Conservation (phyloP, 2,888 invertebrate species). For the Pyralis farinalis region DNA sequence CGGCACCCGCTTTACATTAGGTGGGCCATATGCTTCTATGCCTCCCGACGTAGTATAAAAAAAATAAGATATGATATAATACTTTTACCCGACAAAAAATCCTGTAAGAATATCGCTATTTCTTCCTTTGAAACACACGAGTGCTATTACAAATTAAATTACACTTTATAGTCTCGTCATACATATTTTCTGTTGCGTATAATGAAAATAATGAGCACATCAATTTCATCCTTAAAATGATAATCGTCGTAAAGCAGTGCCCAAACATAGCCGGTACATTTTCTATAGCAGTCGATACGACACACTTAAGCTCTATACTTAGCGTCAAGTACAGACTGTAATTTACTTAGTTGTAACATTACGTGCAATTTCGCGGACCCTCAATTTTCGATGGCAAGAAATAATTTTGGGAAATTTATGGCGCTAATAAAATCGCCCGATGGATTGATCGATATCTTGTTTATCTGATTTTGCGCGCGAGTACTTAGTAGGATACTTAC, state of each 20-base stretch:
- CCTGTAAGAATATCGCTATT: too few species aligned
- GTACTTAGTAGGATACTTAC: too few species aligned
- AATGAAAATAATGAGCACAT: neutral
- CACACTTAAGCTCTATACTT: constrained; percentile 37
- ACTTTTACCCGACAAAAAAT: too few species aligned
- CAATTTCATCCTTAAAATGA: neutral
- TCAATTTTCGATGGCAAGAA: constrained; percentile 40
- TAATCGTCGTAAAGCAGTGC: neutral
- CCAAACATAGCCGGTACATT: neutral
- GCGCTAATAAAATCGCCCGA: constrained; percentile 47
- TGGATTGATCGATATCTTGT: constrained; percentile 51
- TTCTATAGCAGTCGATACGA: neutral
- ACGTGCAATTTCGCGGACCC: constrained; percentile 35
- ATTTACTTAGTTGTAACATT: constrained; percentile 51
- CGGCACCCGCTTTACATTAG: too few species aligned
- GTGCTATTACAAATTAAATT: too few species aligned
- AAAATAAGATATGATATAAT: too few species aligned
- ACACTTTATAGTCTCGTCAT: neutral
- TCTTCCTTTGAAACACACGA: too few species aligned
- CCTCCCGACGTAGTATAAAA: too few species aligned
- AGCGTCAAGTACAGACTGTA: constrained; percentile 38
- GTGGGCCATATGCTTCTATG: too few species aligned
- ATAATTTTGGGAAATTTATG: constrained; percentile 53
- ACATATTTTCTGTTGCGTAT: neutral
- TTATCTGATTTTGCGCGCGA: constrained; percentile 19